A percentile compares a stretch with the other conserved stretches of the same genome.
phyloP scores from a whole-genome alignment of 2,888 invertebrate genomes.

The Cheilosia grossa region DNA sequence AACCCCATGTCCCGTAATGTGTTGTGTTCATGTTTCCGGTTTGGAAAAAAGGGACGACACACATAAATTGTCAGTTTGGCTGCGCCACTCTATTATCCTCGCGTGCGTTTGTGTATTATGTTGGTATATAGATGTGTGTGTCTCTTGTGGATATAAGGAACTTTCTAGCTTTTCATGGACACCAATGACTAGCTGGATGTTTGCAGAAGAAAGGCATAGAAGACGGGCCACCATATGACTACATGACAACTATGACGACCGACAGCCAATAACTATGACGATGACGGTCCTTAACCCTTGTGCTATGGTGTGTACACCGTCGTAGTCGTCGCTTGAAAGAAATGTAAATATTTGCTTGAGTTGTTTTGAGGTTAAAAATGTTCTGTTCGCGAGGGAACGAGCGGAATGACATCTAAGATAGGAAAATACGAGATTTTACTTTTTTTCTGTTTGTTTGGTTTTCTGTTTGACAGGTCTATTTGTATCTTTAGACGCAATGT shows the following conservation, averaged over 20 bases:
- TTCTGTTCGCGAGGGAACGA: conserved; percentile 76
- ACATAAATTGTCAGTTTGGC: conserved; percentile 70
- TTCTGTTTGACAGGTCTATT: conserved; percentile 66
- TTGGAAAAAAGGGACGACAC: conserved; percentile 62
- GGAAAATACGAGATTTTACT: conserved; percentile 62
- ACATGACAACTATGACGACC: conserved; percentile 46
- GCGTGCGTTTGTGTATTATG: not conserved
- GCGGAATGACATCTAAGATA: conserved; percentile 68
- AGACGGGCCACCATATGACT: conserved; percentile 59
- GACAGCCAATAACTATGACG: conserved; percentile 31
- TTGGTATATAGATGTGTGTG: conserved; percentile 22
- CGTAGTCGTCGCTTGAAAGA: conserved; percentile 46
- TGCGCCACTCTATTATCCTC: conserved; percentile 52
- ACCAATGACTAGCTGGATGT: conserved; percentile 53
- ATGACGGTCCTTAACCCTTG: conserved; percentile 77
- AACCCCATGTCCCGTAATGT: conserved; percentile 67
- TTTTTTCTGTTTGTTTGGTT: conserved; percentile 1
- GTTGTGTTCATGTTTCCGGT: conserved; percentile 74
- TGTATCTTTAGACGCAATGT: conserved; percentile 71
- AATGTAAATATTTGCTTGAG: conserved; percentile 81
- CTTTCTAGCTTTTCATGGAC: conserved; percentile 74
- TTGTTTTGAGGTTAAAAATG: conserved; percentile 82
- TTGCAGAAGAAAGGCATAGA: conserved; percentile 65
- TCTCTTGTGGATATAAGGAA: conserved; percentile 67
- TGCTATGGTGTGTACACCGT: conserved; percentile 40